Evolutionary conservation across 2,113 vertebrate genomes (phyloP).

Genomic region (Chascanopsetta lugubris): DNA sequence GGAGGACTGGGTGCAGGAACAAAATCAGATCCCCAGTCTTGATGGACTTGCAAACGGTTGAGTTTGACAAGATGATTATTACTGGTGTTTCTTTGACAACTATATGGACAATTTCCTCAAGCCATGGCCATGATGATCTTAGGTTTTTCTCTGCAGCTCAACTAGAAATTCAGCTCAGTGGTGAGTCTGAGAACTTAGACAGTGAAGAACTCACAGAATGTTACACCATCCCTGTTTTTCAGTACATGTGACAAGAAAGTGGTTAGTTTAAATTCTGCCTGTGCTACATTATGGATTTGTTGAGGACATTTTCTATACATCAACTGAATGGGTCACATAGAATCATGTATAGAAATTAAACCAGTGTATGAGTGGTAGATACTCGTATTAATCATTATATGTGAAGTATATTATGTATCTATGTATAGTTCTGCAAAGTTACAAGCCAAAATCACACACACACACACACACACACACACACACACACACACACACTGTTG

Average conservation of each 20-base stretch:
- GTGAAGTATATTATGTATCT: no score
- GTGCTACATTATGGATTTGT: no score
- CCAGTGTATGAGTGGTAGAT: no score
- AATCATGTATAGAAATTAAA: no score
- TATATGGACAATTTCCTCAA: constrained; percentile 4
- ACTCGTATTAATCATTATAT: no score
- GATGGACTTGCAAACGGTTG: constrained; percentile 11
- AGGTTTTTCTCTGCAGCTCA: constrained; percentile 5
- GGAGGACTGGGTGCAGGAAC: neutral
- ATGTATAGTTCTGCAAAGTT: no score
- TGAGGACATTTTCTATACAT: no score
- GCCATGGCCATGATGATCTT: neutral
- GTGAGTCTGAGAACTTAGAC: constrained; percentile 3
- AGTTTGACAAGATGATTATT: constrained; percentile 1
- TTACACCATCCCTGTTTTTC: constrained; percentile 3
- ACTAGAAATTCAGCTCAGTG: neutral
- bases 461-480: no score
- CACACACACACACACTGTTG: no score
- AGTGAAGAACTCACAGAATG: neutral
- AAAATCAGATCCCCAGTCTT: constrained; percentile 1
- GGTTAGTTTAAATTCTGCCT: neutral
- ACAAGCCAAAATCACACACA: no score
- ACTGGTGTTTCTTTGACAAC: constrained; percentile 18
- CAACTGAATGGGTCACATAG: no score
- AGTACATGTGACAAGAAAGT: neutral